Conservation (phyloP, 2,797 vertebrate genomes). For the Peromyscus eremicus region DNA sequence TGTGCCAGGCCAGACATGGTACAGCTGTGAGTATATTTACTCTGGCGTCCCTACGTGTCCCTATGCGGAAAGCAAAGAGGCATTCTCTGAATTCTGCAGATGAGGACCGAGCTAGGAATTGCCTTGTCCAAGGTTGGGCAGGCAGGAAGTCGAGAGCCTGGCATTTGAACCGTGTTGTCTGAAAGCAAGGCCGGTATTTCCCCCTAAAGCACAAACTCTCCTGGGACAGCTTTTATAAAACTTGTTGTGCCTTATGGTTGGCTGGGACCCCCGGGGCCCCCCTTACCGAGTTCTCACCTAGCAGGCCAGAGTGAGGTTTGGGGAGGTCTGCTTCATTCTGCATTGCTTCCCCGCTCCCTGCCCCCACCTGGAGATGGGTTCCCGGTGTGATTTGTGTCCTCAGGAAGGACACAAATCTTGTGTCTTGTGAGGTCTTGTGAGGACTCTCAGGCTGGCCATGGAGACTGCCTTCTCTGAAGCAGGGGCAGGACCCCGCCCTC, state of each 20-base stretch:
- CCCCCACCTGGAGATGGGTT: neutral
- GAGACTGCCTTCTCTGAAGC: slow-evolving; percentile 12
- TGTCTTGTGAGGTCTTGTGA: neutral
- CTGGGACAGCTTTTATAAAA: neutral
- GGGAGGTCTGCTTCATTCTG: neutral
- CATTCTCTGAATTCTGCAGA: neutral
- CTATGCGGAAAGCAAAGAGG: neutral
- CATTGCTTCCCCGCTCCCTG: neutral
- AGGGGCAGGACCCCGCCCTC: neutral
- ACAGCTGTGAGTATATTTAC: neutral
- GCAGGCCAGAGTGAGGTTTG: neutral
- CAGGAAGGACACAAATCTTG: neutral
- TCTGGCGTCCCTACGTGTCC: neutral
- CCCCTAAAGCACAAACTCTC: neutral
- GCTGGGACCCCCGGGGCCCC: neutral
- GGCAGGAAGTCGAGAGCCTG: neutral
- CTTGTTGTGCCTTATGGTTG: neutral
- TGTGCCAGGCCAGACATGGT: neutral
- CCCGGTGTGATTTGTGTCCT: neutral
- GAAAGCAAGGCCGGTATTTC: neutral
- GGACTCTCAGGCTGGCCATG: neutral
- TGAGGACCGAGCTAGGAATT: neutral
- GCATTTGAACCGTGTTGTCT: slow-evolving; percentile 41
- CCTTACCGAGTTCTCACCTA: neutral
- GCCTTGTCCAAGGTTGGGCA: neutral